These are phyloP conservation scores for Axea sp. DNA, from an alignment of 2,888 invertebrate species.

Conservation along the genomic window DNA sequence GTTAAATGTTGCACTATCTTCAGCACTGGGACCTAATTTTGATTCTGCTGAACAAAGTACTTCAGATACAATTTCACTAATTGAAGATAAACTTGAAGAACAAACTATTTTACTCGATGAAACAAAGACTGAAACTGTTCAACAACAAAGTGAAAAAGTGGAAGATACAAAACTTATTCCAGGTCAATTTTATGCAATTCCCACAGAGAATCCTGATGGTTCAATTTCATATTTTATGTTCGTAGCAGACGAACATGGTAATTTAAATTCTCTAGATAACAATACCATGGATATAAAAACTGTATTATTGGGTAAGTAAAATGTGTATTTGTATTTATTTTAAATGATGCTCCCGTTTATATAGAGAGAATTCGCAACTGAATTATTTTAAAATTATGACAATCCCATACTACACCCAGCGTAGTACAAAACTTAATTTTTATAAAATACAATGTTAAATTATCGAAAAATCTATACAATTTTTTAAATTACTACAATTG, in stretches of 20 bases:
- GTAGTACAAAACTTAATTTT: no score
- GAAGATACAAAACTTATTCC: constrained; percentile 80
- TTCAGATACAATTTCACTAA: constrained; percentile 63
- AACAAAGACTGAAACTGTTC: constrained; percentile 23
- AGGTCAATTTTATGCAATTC: constrained; percentile 86
- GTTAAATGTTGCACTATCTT: constrained; percentile 65
- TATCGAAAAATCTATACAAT: no score
- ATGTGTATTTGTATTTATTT: constrained; percentile 56
- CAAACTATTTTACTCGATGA: constrained; percentile 64
- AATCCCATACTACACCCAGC: no score
- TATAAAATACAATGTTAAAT: no score
- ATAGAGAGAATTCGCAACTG: no score
- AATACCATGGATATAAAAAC: constrained; percentile 78
- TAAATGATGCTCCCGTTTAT: no score
- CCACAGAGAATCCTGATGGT: constrained; percentile 87
- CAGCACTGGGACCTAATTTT: constrained; percentile 40
- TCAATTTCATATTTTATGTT: constrained; percentile 87
- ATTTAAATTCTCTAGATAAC: constrained; percentile 86
- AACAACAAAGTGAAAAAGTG: constrained; percentile 12
- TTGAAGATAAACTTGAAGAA: constrained; percentile 55
- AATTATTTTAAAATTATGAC: no score
- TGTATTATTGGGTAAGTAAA: constrained; percentile 10
- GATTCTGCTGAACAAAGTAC: constrained; percentile 66
- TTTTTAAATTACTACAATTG: no score
- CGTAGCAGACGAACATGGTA: constrained; percentile 85